Base-by-base conservation (phyloP, 2,888 invertebrate genomes). In the Nephrocerus scutellatus region DNA sequence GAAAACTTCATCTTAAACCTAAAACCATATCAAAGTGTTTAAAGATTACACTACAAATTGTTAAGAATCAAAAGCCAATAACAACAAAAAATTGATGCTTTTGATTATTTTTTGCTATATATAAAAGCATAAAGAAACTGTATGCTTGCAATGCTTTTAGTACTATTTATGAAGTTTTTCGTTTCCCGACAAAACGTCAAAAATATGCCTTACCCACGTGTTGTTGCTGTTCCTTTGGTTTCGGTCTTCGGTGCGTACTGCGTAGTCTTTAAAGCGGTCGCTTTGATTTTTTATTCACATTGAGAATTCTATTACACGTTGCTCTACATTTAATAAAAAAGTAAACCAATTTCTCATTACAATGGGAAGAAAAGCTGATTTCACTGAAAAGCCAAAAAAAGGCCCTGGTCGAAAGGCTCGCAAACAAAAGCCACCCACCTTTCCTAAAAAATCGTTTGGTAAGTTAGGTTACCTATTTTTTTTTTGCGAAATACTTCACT, bases 321-420 rank as follows among this genome's bases (percentile, higher is more conserved):
- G 12, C 29, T 29, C 5, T 43, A 38, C 30, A 19, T 39, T 30
- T 14, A 6, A 8, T 24, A 21, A 12, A 15, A 14, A 36, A 34
- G 8, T n/a, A n/a, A n/a, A n/a, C n/a, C n/a, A 29, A 41, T 14
- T 20, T 5, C 18, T 18, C 3, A 20, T 13, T 12, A 72, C 55
- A 58, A 91, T 91, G 91, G 90, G 90, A 47, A 75, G 90, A 26
- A 90, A 88, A 70, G 88, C 84, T 5, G 83, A 84, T 57, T 89
- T 81, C 63, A 75, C 74, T 51, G 84, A 84, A 54, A 75, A 79
- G 50, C 76, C 75, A 3, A 85, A 85, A 60, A 83, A 80, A 55
- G 91, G 91, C 0, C 89, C 86, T 7, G 92, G 91, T 0, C 77
- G 81, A 48, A 93, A 92, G 68, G 73, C 89, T 0, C 84, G 80